Percentiles rank a stretch among this genome's conserved stretches.
Evolutionary conservation across 2,113 vertebrate species (phyloP).

Genomic region (Fulica atra): DNA sequence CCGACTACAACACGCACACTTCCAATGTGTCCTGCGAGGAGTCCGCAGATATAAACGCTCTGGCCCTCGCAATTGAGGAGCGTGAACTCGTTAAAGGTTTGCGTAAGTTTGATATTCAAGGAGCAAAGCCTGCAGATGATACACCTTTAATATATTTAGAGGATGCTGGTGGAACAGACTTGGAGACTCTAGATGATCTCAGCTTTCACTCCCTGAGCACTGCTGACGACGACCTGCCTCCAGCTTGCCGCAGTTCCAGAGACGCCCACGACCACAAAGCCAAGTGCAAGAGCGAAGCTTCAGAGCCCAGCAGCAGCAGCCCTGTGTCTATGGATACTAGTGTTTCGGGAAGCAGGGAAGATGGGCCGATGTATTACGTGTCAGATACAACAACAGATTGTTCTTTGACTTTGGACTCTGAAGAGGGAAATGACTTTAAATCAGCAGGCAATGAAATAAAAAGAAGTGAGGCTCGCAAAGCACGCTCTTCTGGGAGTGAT

Average conservation of each 20-base stretch:
- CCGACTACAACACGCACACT: background rate
- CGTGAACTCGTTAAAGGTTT: conserved; percentile 83
- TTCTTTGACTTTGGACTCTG: conserved; percentile 87
- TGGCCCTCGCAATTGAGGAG: conserved; percentile 83
- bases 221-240: background rate
- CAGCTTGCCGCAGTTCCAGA: conserved; percentile 48
- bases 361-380: conserved; percentile 63
- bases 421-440: conserved; percentile 78
- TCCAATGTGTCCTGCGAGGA: conserved; percentile 26
- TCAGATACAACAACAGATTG: conserved; percentile 85
- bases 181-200: conserved; percentile 60
- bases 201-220: conserved; percentile 53
- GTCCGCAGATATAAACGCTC: conserved; percentile 64
- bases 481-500: background rate
- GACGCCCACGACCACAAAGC: conserved; percentile 28
- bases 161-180: conserved; percentile 65
- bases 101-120: conserved; percentile 79
- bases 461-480: conserved; percentile 1
- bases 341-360: conserved; percentile 74
- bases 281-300: conserved; percentile 67
- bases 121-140: conserved; percentile 74
- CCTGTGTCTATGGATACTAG: conserved; percentile 76
- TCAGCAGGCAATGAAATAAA: conserved; percentile 26
- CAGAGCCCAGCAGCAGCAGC: conserved; percentile 77
- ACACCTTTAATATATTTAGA: conserved; percentile 60